Evolutionary conservation across 2,797 vertebrate species (phyloP).

Genomic region (Centropyge bicolor): DNA sequence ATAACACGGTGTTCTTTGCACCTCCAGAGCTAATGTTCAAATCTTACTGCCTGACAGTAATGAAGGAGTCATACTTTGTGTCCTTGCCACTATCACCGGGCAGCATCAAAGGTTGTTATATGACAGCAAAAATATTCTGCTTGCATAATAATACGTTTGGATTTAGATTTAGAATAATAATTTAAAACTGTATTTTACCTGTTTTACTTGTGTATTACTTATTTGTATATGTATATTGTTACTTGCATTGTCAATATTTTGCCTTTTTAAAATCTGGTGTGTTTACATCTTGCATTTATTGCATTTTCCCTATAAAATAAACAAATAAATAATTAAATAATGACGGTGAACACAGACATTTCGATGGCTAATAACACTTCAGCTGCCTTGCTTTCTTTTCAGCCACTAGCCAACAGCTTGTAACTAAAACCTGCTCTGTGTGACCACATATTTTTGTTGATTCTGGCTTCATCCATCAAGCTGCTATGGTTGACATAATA

Average conservation of each 20-base stretch:
- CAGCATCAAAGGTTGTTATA: neutral
- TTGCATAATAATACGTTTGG: neutral
- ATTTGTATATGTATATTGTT: no score
- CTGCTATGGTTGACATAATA: slow-evolving; percentile 5
- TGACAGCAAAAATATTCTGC: neutral
- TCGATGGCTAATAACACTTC: neutral
- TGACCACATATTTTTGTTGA: slow-evolving; percentile 7
- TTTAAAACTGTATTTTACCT: no score
- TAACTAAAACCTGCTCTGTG: neutral
- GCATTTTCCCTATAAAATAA: no score
- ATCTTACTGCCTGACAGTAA: neutral
- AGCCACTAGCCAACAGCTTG: neutral
- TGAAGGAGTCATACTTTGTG: neutral
- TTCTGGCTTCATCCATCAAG: slow-evolving; percentile 1
- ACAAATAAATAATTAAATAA: no score
- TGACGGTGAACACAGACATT: neutral
- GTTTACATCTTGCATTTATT: no score
- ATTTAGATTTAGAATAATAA: no score
- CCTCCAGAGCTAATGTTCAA: neutral
- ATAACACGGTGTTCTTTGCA: neutral
- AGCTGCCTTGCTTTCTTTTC: neutral
- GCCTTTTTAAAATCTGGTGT: no score
- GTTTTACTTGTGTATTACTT: no score
- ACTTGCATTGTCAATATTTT: no score
- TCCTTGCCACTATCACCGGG: neutral